Base-by-base conservation (phyloP, 1,140 invertebrate genomes). In the Drosophila pruinosa region DNA sequence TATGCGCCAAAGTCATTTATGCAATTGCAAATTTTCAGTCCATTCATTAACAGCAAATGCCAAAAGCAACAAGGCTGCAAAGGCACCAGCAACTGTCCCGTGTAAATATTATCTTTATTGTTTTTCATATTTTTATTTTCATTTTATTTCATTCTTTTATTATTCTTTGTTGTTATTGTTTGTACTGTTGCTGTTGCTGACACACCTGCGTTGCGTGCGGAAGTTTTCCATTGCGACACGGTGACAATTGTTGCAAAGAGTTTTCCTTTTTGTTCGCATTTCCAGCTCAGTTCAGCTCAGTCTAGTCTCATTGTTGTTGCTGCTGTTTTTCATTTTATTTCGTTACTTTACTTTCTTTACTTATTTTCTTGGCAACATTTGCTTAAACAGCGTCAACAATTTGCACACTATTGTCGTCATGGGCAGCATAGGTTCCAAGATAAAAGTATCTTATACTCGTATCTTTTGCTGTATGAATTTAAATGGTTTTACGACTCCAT, bases 381-480 rank as follows among this genome's bases (percentile, higher is more conserved):
- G 69, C 81, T 86, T 85, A 86, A 85, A 88, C 81, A 86, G 77
- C 65, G 73, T 36, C 77, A 81, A 69, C 81, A 86, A 85, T 85
- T 85, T 85, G 82, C 81, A 81, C 81, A 81, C 81, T 73, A 86
- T 85, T 80, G 80, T 45, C 67, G 81, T 72, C 41, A 57, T 26
- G 50, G 52, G 47, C 26, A 31, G 17, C 21, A 38, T 43, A 34
- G 53, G 63, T 72, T 21, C 15, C 63, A 28, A 61, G 57, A 79
- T 75, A 83, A 80, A 64, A 70, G 59, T 56, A 54, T 71, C 72
- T 80, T 61, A 65, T 58, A 74, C 34, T 45, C 38, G 36, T 28
- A 28, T 28, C 34, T 19, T 14, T 45, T 45, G 19, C 67, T 74
- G 59, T 78, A 85, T 85, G 77, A 85, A 86, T 86, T 85, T 81